Percentiles rank a stretch among this genome's conserved stretches.
These are phyloP conservation scores for Diplodus sargus DNA, from an alignment of 2,797 vertebrate genomes.

Conservation along the genomic window DNA sequence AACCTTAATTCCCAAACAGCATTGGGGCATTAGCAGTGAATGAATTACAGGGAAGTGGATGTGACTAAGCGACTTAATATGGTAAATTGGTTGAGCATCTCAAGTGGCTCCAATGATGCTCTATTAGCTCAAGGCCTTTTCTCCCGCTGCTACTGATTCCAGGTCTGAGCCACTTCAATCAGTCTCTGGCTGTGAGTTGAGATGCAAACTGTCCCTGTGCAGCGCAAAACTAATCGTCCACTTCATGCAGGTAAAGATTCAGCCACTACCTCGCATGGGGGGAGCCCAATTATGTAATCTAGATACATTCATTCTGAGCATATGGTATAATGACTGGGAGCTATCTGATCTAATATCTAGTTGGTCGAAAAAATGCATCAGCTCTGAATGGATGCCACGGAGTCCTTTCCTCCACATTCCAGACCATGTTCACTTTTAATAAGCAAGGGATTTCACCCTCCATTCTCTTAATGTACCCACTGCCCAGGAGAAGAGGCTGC, in stretches of 20 bases:
- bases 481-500: conserved; percentile 70
- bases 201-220: conserved; percentile 50
- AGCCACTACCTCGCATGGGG: conserved; percentile 43
- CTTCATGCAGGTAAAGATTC: conserved; percentile 69
- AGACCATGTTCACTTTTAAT: conserved; percentile 71
- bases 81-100: conserved; percentile 87
- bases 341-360: conserved; percentile 52
- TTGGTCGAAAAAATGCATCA: conserved; percentile 39
- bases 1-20: conserved; percentile 94
- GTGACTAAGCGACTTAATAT: conserved; percentile 92
- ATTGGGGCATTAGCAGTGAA: conserved; percentile 92
- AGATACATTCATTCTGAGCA: conserved; percentile 49
- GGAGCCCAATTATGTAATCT: conserved; percentile 70
- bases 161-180: conserved; percentile 66
- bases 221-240: conserved; percentile 64
- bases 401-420: conserved; percentile 48
- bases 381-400: conserved; percentile 35
- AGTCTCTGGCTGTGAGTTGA: conserved; percentile 57
- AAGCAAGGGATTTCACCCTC: conserved; percentile 72
- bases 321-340: conserved; percentile 48
- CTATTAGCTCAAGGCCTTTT: conserved; percentile 77
- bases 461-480: conserved; percentile 59
- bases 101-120: conserved; percentile 76
- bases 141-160: conserved; percentile 66
- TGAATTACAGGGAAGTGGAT: conserved; percentile 90